A percentile compares a stretch with the other conserved stretches of the same genome.
phyloP scores from a whole-genome alignment of 2,888 invertebrate genomes.

The Andrena bicolor region DNA sequence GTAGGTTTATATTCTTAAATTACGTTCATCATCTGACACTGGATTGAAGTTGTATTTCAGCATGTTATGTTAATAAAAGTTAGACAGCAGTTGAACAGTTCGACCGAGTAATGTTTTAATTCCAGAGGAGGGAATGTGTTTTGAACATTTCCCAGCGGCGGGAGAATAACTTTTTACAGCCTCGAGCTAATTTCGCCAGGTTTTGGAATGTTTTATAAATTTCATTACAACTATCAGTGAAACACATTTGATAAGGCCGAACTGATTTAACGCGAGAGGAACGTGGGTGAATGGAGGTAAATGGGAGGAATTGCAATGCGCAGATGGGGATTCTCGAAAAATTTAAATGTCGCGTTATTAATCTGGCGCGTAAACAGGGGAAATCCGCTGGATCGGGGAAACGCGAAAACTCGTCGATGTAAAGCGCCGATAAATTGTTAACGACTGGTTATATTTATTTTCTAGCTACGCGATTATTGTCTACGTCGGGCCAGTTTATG shows the following conservation, averaged over 20 bases:
- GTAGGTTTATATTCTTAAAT: no score
- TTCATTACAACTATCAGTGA: no score
- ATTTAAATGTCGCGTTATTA: constrained; percentile 8
- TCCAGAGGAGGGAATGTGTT: background rate
- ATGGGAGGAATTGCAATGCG: no score
- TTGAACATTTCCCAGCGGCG: background rate
- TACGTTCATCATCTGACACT: no score
- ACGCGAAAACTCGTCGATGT: background rate
- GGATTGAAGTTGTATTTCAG: background rate
- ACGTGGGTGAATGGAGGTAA: background rate
- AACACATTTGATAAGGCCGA: background rate
- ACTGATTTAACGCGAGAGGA: background rate
- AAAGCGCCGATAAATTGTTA: constrained; percentile 26
- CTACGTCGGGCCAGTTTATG: constrained; percentile 25
- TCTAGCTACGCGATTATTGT: constrained; percentile 38
- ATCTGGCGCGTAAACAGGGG: background rate
- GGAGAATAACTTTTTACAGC: no score
- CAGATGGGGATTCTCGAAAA: background rate
- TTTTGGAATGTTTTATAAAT: no score
- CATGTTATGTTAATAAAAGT: constrained; percentile 9
- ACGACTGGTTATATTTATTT: constrained; percentile 37
- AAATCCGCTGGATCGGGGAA: background rate
- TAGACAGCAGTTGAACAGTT: background rate
- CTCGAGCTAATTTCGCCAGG: no score
- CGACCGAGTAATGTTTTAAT: no score